Conservation (phyloP, 2,888 invertebrate species). For the Agonopterix subpropinquella region DNA sequence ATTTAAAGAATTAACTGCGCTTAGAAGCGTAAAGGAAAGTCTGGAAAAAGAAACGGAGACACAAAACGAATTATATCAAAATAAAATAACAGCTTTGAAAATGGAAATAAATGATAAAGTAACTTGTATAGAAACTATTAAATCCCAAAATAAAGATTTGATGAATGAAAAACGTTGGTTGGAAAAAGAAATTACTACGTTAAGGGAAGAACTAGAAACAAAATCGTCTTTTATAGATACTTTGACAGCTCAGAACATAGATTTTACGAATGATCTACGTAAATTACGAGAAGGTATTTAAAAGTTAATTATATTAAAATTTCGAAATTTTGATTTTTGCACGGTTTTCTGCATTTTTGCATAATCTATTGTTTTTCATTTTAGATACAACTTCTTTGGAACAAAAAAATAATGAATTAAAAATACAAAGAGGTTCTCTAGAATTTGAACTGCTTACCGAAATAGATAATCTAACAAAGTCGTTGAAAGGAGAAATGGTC, state of each 20-base stretch:
- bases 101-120: slow-evolving; percentile 17
- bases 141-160: slow-evolving; percentile 3
- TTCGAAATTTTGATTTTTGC: background rate
- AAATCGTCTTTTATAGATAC: slow-evolving; percentile 15
- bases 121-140: background rate
- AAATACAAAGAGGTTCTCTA: slow-evolving; percentile 16
- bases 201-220: slow-evolving; percentile 16
- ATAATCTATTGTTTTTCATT: background rate
- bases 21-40: slow-evolving; percentile 3
- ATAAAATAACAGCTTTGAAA: slow-evolving; percentile 4
- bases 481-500: slow-evolving; percentile 18
- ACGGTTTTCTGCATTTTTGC: background rate
- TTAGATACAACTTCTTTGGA: slow-evolving; percentile 11
- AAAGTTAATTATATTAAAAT: too few species aligned
- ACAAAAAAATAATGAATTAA: slow-evolving; percentile 23
- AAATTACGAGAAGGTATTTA: slow-evolving; percentile 30
- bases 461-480: slow-evolving; percentile 18
- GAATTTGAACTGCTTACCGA: slow-evolving; percentile 17
- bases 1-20: slow-evolving; percentile 8
- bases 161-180: background rate
- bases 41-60: slow-evolving; percentile 4
- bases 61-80: slow-evolving; percentile 1
- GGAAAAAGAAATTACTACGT: slow-evolving; percentile 2
- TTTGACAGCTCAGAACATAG: slow-evolving; percentile 21
- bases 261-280: slow-evolving; percentile 15